Conservation (phyloP, 1,140 invertebrate genomes). For the Spodoptera litura region DNA sequence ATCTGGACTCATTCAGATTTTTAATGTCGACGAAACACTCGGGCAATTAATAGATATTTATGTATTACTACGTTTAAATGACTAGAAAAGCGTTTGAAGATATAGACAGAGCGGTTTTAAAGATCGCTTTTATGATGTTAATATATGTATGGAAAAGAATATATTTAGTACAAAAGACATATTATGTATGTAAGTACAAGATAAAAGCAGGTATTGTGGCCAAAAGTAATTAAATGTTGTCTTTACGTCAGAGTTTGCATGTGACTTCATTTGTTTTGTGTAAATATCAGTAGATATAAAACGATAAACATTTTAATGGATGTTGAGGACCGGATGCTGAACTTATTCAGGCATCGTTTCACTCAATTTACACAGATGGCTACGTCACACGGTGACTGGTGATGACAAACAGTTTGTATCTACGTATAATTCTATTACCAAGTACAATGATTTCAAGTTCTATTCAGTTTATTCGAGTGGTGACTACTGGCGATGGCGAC, state of each 20-base stretch:
- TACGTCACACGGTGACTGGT: slow-evolving; percentile 8
- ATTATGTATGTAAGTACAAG: neutral
- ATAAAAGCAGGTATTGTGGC: slow-evolving; percentile 1
- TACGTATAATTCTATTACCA: neutral
- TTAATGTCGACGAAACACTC: too few relatives aligned
- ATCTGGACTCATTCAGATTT: too few relatives aligned
- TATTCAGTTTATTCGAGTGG: slow-evolving; percentile 57
- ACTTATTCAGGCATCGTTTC: slow-evolving; percentile 16
- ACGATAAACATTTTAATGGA: slow-evolving; percentile 23
- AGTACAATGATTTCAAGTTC: slow-evolving; percentile 49
- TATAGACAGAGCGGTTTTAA: slow-evolving; percentile 1
- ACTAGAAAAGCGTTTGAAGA: neutral
- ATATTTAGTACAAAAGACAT: slow-evolving; percentile 10
- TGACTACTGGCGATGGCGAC: slow-evolving; percentile 17
- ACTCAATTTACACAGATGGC: neutral
- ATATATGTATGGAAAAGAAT: neutral
- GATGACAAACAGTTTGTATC: slow-evolving; percentile 4
- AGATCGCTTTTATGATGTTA: neutral
- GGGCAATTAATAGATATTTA: neutral
- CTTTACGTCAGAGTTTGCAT: slow-evolving; percentile 24
- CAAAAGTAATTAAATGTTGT: slow-evolving; percentile 24
- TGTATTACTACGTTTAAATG: neutral
- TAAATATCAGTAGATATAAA: slow-evolving; percentile 24
- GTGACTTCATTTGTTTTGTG: slow-evolving; percentile 26
- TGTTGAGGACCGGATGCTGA: slow-evolving; percentile 2